Evolutionary conservation across 2,797 vertebrate species (phyloP), one percentile per base, ranked within the genome.

Genomic region (Syncerus caffer): DNA sequence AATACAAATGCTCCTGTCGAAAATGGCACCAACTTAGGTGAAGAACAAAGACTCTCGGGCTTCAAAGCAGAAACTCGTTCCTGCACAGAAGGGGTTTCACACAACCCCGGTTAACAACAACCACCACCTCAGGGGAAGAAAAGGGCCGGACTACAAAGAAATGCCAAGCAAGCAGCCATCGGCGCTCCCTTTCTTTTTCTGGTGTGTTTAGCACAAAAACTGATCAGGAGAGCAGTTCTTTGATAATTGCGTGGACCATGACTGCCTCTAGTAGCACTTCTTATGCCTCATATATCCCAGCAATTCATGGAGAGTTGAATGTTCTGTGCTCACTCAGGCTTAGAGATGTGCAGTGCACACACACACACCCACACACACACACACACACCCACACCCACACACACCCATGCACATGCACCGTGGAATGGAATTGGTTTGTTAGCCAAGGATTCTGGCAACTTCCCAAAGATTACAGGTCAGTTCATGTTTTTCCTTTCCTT

Each of bases 21-120:
- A 99, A 99, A 99, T 98, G 97, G 98, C 98, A 97, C 99, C 97
- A 98, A 98, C 98, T 98, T 99, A 99, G 99, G 99, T 99, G 99
- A 99, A 99, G 99, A 99, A 99, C 99, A 99, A 99, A 99, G 99
- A 98, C 98, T 98, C 98, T 98, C 98, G 92, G 98, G 99, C 99
- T 99, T 99, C 99, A 99, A 99, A 99, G 98, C 47, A 60, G 96
- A 98, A 97, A 98, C 98, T 98, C 93, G 95, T 98, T 98, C 98
- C 97, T 97, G 98, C 98, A 98, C 98, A 98, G 97, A 93, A 98
- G 97, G 98, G 98, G 94, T 98, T 99, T 99, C 98, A 98, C 96
- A 97, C 97, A 96, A 82, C 60, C 83, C 8, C 2, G 27, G 95
- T 97, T 98, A 98, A 98, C 92, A 98, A 95, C 97, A 67, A 88